A percentile compares a stretch with the other conserved stretches of the same genome.
These are phyloP conservation scores for Lates calcarifer DNA, from an alignment of 2,113 vertebrate species.

Conservation along the genomic window DNA sequence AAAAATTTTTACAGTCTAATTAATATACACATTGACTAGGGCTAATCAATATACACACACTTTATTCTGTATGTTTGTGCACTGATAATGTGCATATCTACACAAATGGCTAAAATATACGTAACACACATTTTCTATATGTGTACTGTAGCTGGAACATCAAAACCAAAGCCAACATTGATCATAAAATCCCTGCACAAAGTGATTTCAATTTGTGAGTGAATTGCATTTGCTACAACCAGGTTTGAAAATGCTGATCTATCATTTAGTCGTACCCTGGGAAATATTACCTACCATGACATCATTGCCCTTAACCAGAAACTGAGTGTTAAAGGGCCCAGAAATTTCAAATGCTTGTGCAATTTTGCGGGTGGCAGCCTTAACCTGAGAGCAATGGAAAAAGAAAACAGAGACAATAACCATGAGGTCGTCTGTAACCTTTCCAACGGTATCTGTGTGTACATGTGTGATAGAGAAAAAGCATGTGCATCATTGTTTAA, in stretches of 20 bases:
- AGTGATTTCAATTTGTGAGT: slow-evolving; percentile 43
- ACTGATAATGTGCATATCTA: background rate
- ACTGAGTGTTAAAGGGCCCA: slow-evolving; percentile 96
- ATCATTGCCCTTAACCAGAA: slow-evolving; percentile 93
- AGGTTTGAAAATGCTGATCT: slow-evolving; percentile 57
- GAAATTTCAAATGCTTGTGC: slow-evolving; percentile 94
- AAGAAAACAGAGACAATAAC: slow-evolving; percentile 37
- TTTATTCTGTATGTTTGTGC: no score
- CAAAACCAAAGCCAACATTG: slow-evolving; percentile 21
- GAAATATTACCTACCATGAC: slow-evolving; percentile 91
- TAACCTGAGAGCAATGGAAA: slow-evolving; percentile 85
- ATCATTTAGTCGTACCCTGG: slow-evolving; percentile 41
- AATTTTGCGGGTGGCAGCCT: slow-evolving; percentile 91
- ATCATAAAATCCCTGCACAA: slow-evolving; percentile 39
- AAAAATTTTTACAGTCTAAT: background rate
- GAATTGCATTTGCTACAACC: slow-evolving; percentile 40
- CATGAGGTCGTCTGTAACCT: slow-evolving; percentile 8
- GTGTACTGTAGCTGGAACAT: slow-evolving; percentile 4
- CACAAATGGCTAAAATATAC: background rate
- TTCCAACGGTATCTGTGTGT: background rate
- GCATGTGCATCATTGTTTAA: background rate
- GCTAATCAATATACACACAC: background rate
- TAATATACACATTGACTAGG: background rate
- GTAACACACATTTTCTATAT: background rate
- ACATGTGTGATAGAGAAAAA: background rate